Base-by-base conservation (phyloP, 2,113 vertebrate genomes). In the Aspidoscelis tigris region DNA sequence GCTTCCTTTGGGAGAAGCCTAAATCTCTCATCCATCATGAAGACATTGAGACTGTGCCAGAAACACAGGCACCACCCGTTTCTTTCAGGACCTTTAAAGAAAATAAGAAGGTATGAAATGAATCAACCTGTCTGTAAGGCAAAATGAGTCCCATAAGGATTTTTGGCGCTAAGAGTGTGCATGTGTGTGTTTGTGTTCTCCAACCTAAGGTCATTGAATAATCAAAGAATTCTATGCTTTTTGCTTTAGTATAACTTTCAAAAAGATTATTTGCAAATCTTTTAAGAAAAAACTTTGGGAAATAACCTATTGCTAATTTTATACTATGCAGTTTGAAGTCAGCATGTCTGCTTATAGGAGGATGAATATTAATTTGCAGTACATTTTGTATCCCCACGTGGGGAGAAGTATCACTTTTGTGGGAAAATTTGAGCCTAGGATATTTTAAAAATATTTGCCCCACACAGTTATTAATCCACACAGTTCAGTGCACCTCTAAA, bases 1-100 rank as follows among this genome's bases (percentile, higher is more conserved):
- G 98, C 81, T 87, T 96, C 39, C 93, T 98, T 85, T 94, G 95
- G 47, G 96, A 97, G 87, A 93, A 93, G 77, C 90, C 90, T 0
- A 91, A 53, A 39, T 87, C 88, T 77, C 80, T 76, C 3, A 74
- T 95, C 22, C 86, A 93, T 4, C 92, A 89, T 76, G 96, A 95
- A 16, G 94, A 95, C 2, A 9, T 3, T 7, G 86, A 94, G 10
- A 84, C 88, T 80, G 95, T 84, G 1, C 83, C 92, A n/a, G 93
- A 91, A 83, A 70, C 90, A 71, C 95, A 93, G 18, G 47, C 94
- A 78, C 93, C 97, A 7, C 87, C 94, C 18, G 89, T 91, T 85
- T 95, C 96, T 0, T 79, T 91, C 86, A 92, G 84, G 18, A 89
- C 94, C 39, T 89, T 95, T n/a, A 78, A 82, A 66, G 83, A 92